Evolutionary conservation across 2,888 invertebrate species (phyloP), one percentile per base, ranked within the genome.

Genomic region (Malacosoma neustria): DNA sequence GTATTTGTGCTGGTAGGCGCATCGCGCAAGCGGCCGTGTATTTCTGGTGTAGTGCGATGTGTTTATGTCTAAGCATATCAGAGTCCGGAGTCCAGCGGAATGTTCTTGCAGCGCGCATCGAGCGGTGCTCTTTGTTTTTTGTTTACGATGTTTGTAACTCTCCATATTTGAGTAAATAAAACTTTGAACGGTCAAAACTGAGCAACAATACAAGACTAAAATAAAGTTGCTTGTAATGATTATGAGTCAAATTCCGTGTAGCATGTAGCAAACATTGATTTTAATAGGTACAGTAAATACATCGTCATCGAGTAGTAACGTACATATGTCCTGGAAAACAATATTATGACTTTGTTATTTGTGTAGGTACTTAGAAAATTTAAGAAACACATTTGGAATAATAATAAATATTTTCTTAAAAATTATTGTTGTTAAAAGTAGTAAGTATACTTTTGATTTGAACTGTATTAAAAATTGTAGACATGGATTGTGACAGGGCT

Each of bases 31-130:
- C 51, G 48, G 46, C 48, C 47, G 57, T 54, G 62, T 66, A 72
- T 73, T 74, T 79, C 73, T 75, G 72, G 67, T 65, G 60, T 57
- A 53, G 53, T 57, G 51, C 50, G 54, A 57, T 65, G 60, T 60
- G 63, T 58, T 52, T 57, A 50, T 57, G 51, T 57, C 54, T 43
- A 37, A 48, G 53, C 53, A 45, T 58, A 51, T 46, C 69, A 62
- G 64, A 73, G 75, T 75, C 72, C 69, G 63, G 64, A 73, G 75
- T 75, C 72, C 74, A 75, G 54, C 54, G 73, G 75, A 77, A 79
- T 77, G 72, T 79, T 81, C 73, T 79, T 56, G 57, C 63, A 58
- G 61, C 61, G 62, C 56, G 58, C 57, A 49, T 53, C 66, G 68
- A 61, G 51, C 67, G 61, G 62, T 72, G 72, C 71, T 67, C 65